Evolutionary conservation across 2,888 invertebrate genomes (phyloP).

Genomic region (Rugalucina vietnamica): DNA sequence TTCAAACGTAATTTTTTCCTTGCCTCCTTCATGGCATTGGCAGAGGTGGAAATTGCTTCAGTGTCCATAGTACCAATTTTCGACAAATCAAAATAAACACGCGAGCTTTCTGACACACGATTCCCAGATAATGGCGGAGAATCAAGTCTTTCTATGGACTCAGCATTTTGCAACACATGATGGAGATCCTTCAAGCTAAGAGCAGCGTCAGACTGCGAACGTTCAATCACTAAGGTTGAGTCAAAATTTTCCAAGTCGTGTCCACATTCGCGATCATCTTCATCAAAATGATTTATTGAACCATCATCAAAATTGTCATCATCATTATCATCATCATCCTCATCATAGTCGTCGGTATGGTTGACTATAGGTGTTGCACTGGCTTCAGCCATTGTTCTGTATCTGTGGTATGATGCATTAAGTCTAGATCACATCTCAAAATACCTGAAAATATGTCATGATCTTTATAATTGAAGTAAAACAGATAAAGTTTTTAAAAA

Average conservation of each 20-base stretch:
- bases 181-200: conserved; percentile 57
- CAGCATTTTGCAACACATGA: conserved; percentile 9
- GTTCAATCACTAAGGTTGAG: conserved; percentile 75
- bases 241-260: conserved; percentile 59
- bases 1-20: conserved; percentile 57
- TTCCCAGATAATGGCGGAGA: conserved; percentile 46
- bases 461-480: too few relatives aligned
- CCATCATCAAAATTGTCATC: background rate
- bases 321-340: background rate
- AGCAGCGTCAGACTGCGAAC: conserved; percentile 81
- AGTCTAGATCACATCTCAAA: background rate
- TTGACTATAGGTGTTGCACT: background rate
- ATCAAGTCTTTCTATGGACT: conserved; percentile 46
- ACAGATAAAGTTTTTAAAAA: too few relatives aligned
- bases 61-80: conserved; percentile 73
- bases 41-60: conserved; percentile 52
- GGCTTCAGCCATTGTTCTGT: background rate
- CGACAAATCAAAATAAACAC: conserved; percentile 83
- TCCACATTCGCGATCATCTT: background rate
- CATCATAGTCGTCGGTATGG: background rate
- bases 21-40: conserved; percentile 62
- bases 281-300: background rate
- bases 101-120: conserved; percentile 81
- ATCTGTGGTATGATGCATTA: too few relatives aligned
- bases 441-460: background rate